Conservation (phyloP, 1,140 invertebrate genomes). For the Scylla paramamosain region DNA sequence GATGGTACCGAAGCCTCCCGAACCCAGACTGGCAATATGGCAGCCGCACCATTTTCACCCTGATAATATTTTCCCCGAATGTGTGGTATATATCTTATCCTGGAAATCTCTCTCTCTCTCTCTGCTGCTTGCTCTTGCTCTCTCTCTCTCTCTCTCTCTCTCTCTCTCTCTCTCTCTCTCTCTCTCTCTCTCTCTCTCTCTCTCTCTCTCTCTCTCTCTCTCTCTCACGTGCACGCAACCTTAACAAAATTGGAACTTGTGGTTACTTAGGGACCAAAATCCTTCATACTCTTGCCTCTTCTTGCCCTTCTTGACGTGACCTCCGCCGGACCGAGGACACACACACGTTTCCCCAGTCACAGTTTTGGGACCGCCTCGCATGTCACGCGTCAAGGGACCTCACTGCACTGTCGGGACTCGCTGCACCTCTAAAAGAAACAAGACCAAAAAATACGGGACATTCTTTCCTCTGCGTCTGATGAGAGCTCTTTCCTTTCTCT, state of each 20-base stretch:
- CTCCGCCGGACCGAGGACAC: background rate
- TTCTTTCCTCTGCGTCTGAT: background rate
- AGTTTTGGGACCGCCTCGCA: background rate
- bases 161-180: background rate
- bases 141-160: background rate
- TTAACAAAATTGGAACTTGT: background rate
- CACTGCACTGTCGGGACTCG: background rate
- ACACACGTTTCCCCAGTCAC: background rate
- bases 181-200: constrained; percentile 20
- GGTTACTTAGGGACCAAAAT: background rate
- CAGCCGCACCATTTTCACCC: background rate
- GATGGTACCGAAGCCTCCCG: background rate
- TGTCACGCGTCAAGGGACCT: background rate
- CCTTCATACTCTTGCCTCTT: background rate
- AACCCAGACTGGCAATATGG: background rate
- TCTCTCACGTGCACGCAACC: background rate
- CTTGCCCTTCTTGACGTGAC: background rate
- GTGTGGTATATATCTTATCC: background rate
- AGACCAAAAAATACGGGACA: background rate
- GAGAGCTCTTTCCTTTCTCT: background rate
- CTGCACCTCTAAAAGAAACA: background rate
- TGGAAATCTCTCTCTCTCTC: background rate
- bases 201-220: constrained; percentile 20
- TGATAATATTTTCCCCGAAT: constrained; percentile 3
- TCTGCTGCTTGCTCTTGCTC: background rate